Percentiles rank a stretch among this genome's conserved stretches.
These are phyloP conservation scores for Oriolus oriolus DNA, from an alignment of 2,113 vertebrate genomes.

Conservation along the genomic window DNA sequence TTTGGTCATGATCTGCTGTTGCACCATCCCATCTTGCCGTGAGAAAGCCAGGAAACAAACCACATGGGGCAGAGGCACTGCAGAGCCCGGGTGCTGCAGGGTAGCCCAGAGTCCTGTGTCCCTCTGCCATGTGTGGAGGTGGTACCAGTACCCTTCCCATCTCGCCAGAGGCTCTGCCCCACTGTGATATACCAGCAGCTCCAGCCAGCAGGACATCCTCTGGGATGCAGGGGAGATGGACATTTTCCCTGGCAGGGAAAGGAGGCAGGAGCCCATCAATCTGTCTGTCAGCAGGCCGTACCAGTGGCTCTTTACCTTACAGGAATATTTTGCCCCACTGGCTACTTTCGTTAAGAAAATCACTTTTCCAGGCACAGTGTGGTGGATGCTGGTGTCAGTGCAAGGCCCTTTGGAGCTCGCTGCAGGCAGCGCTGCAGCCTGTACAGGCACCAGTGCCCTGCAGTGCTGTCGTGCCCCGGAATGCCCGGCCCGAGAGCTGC, in stretches of 20 bases:
- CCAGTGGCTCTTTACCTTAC: neutral
- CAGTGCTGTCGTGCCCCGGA: accelerated
- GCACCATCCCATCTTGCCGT: accelerated
- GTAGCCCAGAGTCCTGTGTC: accelerated
- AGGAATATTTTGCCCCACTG: neutral
- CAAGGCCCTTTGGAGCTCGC: neutral
- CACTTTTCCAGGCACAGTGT: neutral
- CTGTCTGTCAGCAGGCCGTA: neutral
- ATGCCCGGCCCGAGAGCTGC: accelerated
- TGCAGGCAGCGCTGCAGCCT: neutral
- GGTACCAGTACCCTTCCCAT: neutral
- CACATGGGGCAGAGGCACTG: neutral
- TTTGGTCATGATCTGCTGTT: neutral
- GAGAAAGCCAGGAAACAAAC: neutral
- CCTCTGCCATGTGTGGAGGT: accelerated
- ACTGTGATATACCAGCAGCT: neutral
- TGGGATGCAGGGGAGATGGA: neutral
- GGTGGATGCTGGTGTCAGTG: neutral
- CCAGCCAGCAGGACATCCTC: neutral
- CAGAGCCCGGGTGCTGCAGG: accelerated
- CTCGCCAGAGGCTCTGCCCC: neutral
- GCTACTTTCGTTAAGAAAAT: neutral
- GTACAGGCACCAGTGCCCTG: neutral
- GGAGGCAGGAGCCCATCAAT: neutral
- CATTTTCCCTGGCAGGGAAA: neutral